Evolutionary conservation across 1,140 invertebrate species (phyloP).

Genomic region (Trichomalopsis sarcophagae): DNA sequence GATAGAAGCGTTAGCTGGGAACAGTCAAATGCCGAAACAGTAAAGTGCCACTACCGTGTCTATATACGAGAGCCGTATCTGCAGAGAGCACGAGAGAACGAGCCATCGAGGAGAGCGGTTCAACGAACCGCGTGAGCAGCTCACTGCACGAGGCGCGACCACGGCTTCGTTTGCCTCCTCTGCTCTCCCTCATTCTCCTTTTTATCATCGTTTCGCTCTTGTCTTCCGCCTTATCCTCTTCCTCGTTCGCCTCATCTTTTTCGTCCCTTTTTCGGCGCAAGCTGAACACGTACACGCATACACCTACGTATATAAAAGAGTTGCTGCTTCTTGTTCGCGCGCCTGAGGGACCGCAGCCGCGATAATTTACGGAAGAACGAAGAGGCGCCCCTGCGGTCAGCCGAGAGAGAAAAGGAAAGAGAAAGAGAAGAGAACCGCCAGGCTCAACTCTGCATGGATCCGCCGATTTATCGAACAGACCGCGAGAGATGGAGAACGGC

Average conservation of each 20-base stretch:
- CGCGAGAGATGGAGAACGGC: not conserved
- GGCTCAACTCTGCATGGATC: not conserved
- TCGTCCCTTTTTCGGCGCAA: slow-evolving; percentile 8
- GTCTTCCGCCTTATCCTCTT: slow-evolving; percentile 9
- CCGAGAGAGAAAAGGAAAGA: not conserved
- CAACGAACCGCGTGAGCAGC: slow-evolving; percentile 37
- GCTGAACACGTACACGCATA: not conserved
- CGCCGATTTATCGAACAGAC: not conserved
- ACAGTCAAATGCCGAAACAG: slow-evolving; percentile 64
- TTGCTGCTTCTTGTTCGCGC: not conserved
- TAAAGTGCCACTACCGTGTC: slow-evolving; percentile 27
- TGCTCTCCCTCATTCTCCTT: not conserved
- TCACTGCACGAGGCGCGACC: slow-evolving; percentile 25
- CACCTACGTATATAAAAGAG: not conserved
- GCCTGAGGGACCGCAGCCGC: slow-evolving; percentile 27
- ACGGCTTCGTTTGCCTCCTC: slow-evolving; percentile 38
- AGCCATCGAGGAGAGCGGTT: slow-evolving; percentile 12
- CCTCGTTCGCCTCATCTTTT: slow-evolving; percentile 3
- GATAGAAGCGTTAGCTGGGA: slow-evolving; percentile 34
- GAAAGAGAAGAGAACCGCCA: not conserved
- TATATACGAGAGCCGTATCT: no score
- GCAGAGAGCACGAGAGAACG: not conserved
- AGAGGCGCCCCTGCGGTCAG: slow-evolving; percentile 9
- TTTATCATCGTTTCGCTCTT: slow-evolving; percentile 15
- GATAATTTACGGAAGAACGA: slow-evolving; percentile 56